These are phyloP conservation scores for Drosophila bifasciata DNA, from an alignment of 1,140 invertebrate species.

Conservation along the genomic window DNA sequence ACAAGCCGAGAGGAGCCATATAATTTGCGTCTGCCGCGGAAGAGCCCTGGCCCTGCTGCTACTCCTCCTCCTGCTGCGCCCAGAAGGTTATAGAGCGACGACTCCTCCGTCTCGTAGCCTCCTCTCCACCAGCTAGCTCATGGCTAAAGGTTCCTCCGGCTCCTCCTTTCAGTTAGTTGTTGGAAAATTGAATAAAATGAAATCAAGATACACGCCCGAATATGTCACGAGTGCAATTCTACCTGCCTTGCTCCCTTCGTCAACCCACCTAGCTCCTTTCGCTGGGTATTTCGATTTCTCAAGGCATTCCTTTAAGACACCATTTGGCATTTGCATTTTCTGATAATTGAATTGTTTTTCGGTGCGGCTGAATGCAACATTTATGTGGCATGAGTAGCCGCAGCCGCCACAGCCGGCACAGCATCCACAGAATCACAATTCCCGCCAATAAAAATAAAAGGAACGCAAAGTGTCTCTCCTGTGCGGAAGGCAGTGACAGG, in stretches of 20 bases:
- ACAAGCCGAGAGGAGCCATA: slow-evolving; percentile 38
- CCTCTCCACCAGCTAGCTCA: background rate
- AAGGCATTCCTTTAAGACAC: slow-evolving; percentile 59
- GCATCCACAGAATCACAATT: slow-evolving; percentile 62
- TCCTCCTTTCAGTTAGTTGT: slow-evolving; percentile 45
- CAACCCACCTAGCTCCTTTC: background rate
- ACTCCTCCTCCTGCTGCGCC: background rate
- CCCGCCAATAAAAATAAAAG: slow-evolving; percentile 40
- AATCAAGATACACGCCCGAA: slow-evolving; percentile 75
- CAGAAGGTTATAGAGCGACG: too few species aligned
- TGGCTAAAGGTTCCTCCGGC: slow-evolving; percentile 14
- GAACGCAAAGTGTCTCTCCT: slow-evolving; percentile 62
- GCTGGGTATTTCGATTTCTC: slow-evolving; percentile 18
- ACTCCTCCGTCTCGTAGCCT: too few species aligned
- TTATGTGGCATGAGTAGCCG: slow-evolving; percentile 75
- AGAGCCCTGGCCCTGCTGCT: background rate
- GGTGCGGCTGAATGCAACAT: slow-evolving; percentile 69
- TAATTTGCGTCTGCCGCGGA: slow-evolving; percentile 66
- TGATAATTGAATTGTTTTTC: slow-evolving; percentile 78
- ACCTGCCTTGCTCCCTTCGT: background rate
- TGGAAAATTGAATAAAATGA: slow-evolving; percentile 76
- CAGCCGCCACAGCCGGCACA: slow-evolving; percentile 33
- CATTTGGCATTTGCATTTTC: slow-evolving; percentile 75
- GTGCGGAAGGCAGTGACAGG: background rate
- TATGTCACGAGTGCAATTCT: slow-evolving; percentile 78